Conservation (phyloP, 2,888 invertebrate genomes). For the Drosophila putrida region DNA sequence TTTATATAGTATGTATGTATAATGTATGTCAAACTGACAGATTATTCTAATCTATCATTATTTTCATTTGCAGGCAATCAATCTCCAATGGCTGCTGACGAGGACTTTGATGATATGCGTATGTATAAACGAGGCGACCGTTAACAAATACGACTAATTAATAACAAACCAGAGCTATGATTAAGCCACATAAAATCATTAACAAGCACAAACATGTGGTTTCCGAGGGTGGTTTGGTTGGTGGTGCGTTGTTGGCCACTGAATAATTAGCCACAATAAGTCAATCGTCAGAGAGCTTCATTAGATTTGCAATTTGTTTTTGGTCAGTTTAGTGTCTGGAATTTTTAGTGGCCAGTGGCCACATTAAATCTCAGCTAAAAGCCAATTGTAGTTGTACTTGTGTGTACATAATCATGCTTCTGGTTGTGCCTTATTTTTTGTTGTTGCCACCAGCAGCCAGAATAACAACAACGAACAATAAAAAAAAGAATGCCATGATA, state of each 20-base stretch:
- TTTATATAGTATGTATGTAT: too few species aligned
- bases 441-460: slow-evolving; percentile 21
- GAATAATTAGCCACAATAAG: slow-evolving; percentile 69
- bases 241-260: slow-evolving; percentile 16
- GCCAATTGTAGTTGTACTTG: slow-evolving; percentile 51
- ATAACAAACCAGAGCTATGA: slow-evolving; percentile 37
- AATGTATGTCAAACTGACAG: neutral
- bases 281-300: slow-evolving; percentile 72
- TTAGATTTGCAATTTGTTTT: slow-evolving; percentile 56
- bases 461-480: neutral
- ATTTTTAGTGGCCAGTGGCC: slow-evolving; percentile 69
- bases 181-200: slow-evolving; percentile 42
- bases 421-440: neutral
- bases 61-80: slow-evolving; percentile 66
- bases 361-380: slow-evolving; percentile 64
- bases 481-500: slow-evolving; percentile 20
- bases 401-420: slow-evolving; percentile 18
- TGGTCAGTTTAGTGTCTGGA: slow-evolving; percentile 45
- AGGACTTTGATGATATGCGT: slow-evolving; percentile 61
- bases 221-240: slow-evolving; percentile 1
- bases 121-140: slow-evolving; percentile 44
- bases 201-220: slow-evolving; percentile 49
- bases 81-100: slow-evolving; percentile 69
- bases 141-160: slow-evolving; percentile 40
- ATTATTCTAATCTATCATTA: slow-evolving; percentile 57